Evolutionary conservation across 2,113 vertebrate genomes (phyloP), one percentile per base, ranked within the genome.

Genomic region (Odobenus rosmarus): DNA sequence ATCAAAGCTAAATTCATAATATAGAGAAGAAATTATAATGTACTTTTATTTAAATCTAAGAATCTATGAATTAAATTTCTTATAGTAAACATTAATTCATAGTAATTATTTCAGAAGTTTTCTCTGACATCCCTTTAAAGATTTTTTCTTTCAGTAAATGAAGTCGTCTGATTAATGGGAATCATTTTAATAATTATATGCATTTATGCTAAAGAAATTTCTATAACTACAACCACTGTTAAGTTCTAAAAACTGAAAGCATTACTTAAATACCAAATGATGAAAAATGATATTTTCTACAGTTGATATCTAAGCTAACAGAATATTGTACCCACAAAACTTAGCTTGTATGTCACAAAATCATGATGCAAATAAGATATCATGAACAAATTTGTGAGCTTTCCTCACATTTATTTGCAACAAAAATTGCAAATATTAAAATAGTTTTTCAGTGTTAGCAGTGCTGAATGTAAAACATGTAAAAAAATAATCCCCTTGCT

Each of bases 101-200:
- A 64, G 21, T 53, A 83, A 93, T 55, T 69, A 72, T 80, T 80
- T 93, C 93, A 79, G 42, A 85, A 94, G 16, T 79, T 82, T 89
- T 81, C 39, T 97, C 21, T 90, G 42, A 88, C 57, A 69, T 92
- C 24, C 1, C 6, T 92, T 72, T 87, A 39, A 18, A 76, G n/a
- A 61, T 76, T 90, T 97, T 71, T 90, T 46, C 31, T 84, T 94
- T 96, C 31, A 88, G 36, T 86, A 81, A 94, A 61, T 80, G 57
- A 95, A 76, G 24, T 64, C 88, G 11, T 49, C 2, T 57, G n/a
- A 1, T 79, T 69, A 69, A 62, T 92, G 26, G n/a, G 31, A 80
- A 76, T 87, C 5, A 84, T 85, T 90, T 81, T 18, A 67, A 64
- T 59, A 82, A 82, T 69, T 42, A 53, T 76, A 93, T 69, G 24